Evolutionary conservation across 2,797 vertebrate species (phyloP), one percentile per base, ranked within the genome.

Genomic region (Euphonia xanthogaster): DNA sequence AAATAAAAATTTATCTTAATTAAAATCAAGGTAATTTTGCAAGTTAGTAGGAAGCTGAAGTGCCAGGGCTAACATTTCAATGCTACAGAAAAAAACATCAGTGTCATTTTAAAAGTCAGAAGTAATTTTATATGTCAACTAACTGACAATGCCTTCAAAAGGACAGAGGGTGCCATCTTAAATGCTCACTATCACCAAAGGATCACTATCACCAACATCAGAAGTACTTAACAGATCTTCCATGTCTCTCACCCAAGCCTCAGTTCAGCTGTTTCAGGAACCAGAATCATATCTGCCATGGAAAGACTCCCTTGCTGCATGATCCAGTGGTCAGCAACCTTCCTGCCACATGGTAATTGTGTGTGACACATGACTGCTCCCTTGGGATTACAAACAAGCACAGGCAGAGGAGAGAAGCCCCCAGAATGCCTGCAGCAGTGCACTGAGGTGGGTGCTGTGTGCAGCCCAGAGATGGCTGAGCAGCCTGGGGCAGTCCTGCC

Each of bases 1-100:
- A 90, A 91, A 90, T 2, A 75, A 33, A 33, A 91, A 86, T 84
- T 95, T 92, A 95, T 93, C 93, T 94, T 94, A 95, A 96, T 96
- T 96, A 92, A 96, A 94, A 96, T 96, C 95, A 66, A 93, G 91
- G 47, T 93, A 81, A 83, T 93, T 95, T 88, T 66, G 70, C 27
- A 70, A 92, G 65, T 61, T 71, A 47, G n/a, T 28, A 67, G 15
- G 57, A 85, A 91, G 53, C 27, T 71, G 33, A 89, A 94, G 54
- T 61, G 70, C 50, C 65, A 93, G 54, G 65, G 74, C 91, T 89
- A 96, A 94, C 44, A 88, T 61, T 81, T 88, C 88, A 78, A 53
- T 30, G 28, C 24, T 86, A 54, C 23, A 67, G 61, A 82, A 76
- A 92, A 63, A 82, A 40, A 48, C 63, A 37, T 51, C 51, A 47